Evolutionary conservation across 2,888 invertebrate genomes (phyloP).

Genomic region (Dysmachus trigonus): DNA sequence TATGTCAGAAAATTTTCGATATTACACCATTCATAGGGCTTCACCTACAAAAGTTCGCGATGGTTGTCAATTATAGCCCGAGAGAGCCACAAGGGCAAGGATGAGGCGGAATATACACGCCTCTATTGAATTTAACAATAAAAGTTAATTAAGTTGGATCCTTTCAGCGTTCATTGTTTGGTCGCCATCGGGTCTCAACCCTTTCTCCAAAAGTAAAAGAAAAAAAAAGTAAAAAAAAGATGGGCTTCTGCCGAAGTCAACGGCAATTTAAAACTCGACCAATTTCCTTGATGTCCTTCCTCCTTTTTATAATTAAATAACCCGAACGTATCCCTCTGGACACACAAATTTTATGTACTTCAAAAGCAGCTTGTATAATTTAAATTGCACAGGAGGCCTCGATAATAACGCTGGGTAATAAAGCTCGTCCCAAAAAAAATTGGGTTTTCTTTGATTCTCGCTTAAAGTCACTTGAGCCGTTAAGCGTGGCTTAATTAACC

Average conservation of each 20-base stretch:
- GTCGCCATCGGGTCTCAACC: background rate
- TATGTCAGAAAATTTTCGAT: background rate
- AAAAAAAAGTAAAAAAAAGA: background rate
- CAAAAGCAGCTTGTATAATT: background rate
- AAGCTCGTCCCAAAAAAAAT: background rate
- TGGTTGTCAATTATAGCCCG: background rate
- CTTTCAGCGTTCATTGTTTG: background rate
- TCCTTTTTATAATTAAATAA: background rate
- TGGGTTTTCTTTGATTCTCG: background rate
- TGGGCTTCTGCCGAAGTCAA: background rate
- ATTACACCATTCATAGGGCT: background rate
- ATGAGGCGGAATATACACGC: background rate
- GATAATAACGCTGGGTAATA: background rate
- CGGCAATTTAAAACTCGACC: background rate
- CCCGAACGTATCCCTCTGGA: background rate
- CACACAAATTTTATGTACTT: background rate
- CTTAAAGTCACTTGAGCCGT: background rate
- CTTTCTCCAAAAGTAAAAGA: background rate
- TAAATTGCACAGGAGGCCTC: background rate
- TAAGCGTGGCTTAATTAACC: background rate
- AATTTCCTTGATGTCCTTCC: background rate
- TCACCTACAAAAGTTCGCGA: background rate
- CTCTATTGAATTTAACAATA: conserved; percentile 7
- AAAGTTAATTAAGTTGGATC: conserved; percentile 4
- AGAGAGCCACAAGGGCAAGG: background rate